Conservation (phyloP, 2,888 invertebrate genomes). For the Drosophila basisetae region DNA sequence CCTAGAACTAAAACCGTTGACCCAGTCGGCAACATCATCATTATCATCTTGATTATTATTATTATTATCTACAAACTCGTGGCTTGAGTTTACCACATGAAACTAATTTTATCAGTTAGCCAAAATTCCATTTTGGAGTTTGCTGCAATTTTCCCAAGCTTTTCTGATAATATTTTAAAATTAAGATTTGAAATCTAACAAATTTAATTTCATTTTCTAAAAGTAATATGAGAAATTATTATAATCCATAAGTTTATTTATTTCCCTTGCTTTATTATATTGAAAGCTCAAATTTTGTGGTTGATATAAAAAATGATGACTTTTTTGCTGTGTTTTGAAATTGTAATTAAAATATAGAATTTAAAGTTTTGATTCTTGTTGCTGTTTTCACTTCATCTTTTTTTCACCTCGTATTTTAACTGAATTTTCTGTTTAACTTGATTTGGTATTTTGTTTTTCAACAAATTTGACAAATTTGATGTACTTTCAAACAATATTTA, state of each 20-base stretch:
- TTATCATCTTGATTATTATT: not conserved
- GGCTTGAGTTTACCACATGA: constrained; percentile 14
- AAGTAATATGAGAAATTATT: not conserved
- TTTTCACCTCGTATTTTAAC: not conserved
- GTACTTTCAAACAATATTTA: not conserved
- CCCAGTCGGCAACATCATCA: constrained; percentile 11
- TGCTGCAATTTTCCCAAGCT: not conserved
- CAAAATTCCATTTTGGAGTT: constrained; percentile 2
- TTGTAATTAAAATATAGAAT: not conserved
- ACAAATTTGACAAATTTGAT: not conserved
- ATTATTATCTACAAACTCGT: not conserved
- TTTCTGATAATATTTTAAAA: constrained; percentile 13
- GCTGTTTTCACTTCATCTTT: not conserved
- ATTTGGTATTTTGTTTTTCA: not conserved
- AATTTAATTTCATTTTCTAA: not conserved
- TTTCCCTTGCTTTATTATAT: not conserved
- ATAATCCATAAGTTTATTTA: not conserved
- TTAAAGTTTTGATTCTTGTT: not conserved
- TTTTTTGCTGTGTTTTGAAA: not conserved
- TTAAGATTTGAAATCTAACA: too few species aligned
- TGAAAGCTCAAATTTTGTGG: not conserved
- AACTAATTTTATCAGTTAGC: not conserved
- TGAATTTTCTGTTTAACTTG: not conserved
- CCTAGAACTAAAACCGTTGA: constrained; percentile 11
- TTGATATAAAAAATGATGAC: not conserved